Percentiles rank a stretch among this genome's conserved stretches.
Evolutionary conservation across 2,888 invertebrate species (phyloP).

Genomic region (Poecilobothrus nobilitatus): DNA sequence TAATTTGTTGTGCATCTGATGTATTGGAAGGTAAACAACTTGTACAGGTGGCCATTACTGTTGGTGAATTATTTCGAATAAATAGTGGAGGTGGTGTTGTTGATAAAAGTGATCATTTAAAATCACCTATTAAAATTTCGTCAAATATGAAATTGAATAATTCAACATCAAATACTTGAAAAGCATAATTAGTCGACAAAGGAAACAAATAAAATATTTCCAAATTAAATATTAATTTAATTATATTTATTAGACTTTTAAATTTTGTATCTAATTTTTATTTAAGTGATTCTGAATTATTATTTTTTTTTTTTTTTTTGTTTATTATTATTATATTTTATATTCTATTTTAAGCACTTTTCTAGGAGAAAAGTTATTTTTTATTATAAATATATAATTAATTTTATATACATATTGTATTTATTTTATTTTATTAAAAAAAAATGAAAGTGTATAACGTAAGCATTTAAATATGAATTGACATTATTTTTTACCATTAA

Average conservation of each 20-base stretch:
- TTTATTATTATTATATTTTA: no score
- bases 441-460: not conserved
- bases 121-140: slow-evolving; percentile 16
- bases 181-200: not conserved
- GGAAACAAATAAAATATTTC: not conserved
- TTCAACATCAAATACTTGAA: not conserved
- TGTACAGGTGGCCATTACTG: slow-evolving; percentile 81
- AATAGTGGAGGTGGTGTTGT: slow-evolving; percentile 40
- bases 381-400: not conserved
- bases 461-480: not conserved
- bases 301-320: not conserved
- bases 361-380: not conserved
- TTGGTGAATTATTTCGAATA: slow-evolving; percentile 70
- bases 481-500: not conserved
- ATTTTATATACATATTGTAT: slow-evolving; percentile 2
- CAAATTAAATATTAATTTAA: not conserved
- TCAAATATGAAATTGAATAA: not conserved
- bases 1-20: slow-evolving; percentile 84
- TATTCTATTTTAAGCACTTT: not conserved
- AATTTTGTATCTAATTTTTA: not conserved
- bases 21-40: slow-evolving; percentile 85
- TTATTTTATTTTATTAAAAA: not conserved
- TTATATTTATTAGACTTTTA: not conserved
- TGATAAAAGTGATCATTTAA: slow-evolving; percentile 13
- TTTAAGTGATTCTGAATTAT: not conserved